Base-by-base conservation (phyloP, 2,113 vertebrate species). In the Trochalopteron elliotii region DNA sequence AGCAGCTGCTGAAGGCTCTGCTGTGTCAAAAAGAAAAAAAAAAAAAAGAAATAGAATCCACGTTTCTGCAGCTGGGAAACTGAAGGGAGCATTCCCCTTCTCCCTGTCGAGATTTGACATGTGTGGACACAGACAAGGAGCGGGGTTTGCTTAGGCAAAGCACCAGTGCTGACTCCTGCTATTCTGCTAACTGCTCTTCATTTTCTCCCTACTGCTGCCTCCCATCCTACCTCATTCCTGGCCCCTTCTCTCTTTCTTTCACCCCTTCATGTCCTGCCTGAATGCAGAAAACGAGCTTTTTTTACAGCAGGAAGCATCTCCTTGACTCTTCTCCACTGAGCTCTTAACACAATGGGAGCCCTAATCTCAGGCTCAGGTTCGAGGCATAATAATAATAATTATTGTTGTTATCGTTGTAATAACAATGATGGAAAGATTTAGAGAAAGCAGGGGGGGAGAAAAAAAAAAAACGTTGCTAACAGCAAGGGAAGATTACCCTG, bases 41-140 rank as follows among this genome's bases (percentile, higher is more conserved):
- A 27, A 47, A 13, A 57, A 63, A 37, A 45, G 16, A 24, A 65
- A 23, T 12, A 80, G 25, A 25, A 9, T 35, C 33, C 42, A 30
- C 56, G 1, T 83, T 86, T 93, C 81, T 93, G 76, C 90, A 93
- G 76, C 69, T 75, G 64, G 49, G 72, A 89, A 79, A 94, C 50
- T 88, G 24, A 77, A 91, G 76, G 72, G 80, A 97, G 53, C 68
- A 31, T 94, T 96, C 44, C 52, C 85, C 65, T 95, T 94, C 93
- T 92, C 83, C 68, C 85, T 40, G 76, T 82, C 2, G 83, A 95
- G 85, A 59, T 96, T 92, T 97, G 93, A 90, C 90, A 87, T 95
- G 94, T 92, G 92, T 96, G 94, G 95, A 97, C 96, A 96, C 68
- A 96, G 86, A 92, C 80, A 16, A 90, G 90, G 93, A 94, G 85